A percentile compares a stretch with the other conserved stretches of the same genome.
These are phyloP conservation scores for Pectinophora gossypiella DNA, from an alignment of 1,140 invertebrate genomes.

Conservation along the genomic window DNA sequence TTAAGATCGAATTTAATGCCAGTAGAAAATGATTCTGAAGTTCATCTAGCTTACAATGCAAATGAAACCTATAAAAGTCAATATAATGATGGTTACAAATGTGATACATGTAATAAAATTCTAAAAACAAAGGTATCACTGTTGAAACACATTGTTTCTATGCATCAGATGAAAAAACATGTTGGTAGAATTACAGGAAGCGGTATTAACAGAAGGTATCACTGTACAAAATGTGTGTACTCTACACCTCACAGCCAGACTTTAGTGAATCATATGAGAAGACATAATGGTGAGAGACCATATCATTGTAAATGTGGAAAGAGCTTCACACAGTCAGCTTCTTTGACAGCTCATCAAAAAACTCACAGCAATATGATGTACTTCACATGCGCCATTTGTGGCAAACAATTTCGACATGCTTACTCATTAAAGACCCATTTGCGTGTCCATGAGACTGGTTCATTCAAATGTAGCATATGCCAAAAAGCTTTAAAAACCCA, in stretches of 20 bases:
- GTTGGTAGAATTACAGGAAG: conserved; percentile 54
- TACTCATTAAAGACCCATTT: conserved; percentile 63
- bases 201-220: conserved; percentile 50
- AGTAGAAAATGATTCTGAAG: too few relatives aligned
- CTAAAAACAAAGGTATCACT: conserved; percentile 44
- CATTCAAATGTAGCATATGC: conserved; percentile 49
- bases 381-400: conserved; percentile 78
- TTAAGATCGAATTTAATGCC: too few relatives aligned
- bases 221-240: conserved; percentile 63
- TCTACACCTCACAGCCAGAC: conserved; percentile 67
- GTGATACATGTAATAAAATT: conserved; percentile 44
- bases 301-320: conserved; percentile 78
- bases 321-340: conserved; percentile 74
- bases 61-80: too few relatives aligned
- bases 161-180: conserved; percentile 56
- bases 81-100: conserved; percentile 20
- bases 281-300: conserved; percentile 75
- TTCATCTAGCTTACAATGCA: too few relatives aligned
- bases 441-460: conserved; percentile 53
- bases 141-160: conserved; percentile 38
- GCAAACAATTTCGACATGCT: conserved; percentile 78
- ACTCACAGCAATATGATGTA: conserved; percentile 68
- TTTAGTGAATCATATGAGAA: conserved; percentile 63
- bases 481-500: conserved; percentile 60
- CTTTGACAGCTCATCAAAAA: conserved; percentile 66